Conservation (phyloP, 2,888 invertebrate genomes). For the Trimorus sp. region DNA sequence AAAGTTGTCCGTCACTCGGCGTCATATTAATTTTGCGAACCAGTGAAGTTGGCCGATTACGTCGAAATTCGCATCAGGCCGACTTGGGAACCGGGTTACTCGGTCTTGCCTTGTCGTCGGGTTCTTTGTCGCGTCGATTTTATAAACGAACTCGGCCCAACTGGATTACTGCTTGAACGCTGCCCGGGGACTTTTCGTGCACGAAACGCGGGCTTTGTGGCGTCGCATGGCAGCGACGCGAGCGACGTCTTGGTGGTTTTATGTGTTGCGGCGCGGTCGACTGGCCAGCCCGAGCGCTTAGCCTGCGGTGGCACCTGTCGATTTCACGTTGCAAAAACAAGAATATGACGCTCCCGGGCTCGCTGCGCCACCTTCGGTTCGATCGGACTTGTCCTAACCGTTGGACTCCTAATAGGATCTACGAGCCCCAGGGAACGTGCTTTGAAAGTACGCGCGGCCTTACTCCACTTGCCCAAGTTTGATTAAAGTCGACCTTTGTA, state of each 20-base stretch:
- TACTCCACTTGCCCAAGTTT: constrained; percentile 52
- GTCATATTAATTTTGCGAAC: constrained; percentile 21
- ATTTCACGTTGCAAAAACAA: constrained; percentile 72
- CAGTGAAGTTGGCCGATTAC: constrained; percentile 26
- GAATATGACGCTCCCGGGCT: constrained; percentile 52
- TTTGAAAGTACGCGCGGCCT: constrained; percentile 53
- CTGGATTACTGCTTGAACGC: constrained; percentile 56
- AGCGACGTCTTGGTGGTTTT: constrained; percentile 63
- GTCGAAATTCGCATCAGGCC: constrained; percentile 14
- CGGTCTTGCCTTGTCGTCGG: constrained; percentile 20
- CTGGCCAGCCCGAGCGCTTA: constrained; percentile 67
- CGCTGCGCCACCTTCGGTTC: constrained; percentile 48
- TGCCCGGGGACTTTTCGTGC: constrained; percentile 44
- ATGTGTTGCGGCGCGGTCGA: constrained; percentile 55
- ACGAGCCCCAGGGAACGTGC: constrained; percentile 44
- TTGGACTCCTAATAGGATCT: constrained; percentile 50
- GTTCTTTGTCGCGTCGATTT: constrained; percentile 53
- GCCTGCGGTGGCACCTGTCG: constrained; percentile 76
- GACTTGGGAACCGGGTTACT: constrained; percentile 12
- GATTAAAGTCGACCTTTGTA: constrained; percentile 57
- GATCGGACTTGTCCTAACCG: constrained; percentile 47
- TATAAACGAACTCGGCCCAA: constrained; percentile 40
- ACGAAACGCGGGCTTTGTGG: constrained; percentile 53
- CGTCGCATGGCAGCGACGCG: constrained; percentile 46
- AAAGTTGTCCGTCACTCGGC: constrained; percentile 9